Conservation (phyloP, 2,113 vertebrate genomes). For the Bos javanicus region DNA sequence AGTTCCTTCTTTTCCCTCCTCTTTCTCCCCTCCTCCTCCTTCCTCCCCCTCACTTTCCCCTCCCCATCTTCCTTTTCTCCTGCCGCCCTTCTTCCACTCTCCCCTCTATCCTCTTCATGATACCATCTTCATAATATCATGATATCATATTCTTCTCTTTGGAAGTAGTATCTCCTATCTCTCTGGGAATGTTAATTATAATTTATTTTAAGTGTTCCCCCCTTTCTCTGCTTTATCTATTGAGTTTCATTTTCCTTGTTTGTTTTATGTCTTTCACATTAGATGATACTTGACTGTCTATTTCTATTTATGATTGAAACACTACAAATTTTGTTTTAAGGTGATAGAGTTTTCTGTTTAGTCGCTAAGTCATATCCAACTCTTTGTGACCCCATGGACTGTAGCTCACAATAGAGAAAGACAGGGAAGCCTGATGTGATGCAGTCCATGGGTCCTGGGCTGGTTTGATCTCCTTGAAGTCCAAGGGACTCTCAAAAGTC, state of each 20-base stretch:
- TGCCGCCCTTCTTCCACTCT: fast-evolving
- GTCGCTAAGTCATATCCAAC: neutral
- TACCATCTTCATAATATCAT: neutral
- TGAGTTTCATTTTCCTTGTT: neutral
- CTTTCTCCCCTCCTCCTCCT: neutral
- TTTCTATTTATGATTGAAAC: neutral
- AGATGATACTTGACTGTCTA: neutral
- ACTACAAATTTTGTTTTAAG: neutral
- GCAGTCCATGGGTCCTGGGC: neutral
- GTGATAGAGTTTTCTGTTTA: neutral
- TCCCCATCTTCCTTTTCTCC: neutral
- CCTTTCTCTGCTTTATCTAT: neutral
- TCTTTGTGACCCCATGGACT: neutral
- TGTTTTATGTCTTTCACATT: neutral
- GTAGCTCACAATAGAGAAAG: neutral
- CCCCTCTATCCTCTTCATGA: neutral
- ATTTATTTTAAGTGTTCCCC: neutral
- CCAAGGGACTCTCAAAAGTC: neutral
- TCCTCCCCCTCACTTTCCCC: fast-evolving
- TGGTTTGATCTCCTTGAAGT: neutral
- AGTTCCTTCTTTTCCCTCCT: neutral
- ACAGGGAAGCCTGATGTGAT: neutral
- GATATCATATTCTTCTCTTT: neutral
- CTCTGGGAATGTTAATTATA: neutral
- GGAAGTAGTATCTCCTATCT: neutral